phyloP scores from a whole-genome alignment of 2,888 invertebrate species.

The Drosophila paracracens region DNA sequence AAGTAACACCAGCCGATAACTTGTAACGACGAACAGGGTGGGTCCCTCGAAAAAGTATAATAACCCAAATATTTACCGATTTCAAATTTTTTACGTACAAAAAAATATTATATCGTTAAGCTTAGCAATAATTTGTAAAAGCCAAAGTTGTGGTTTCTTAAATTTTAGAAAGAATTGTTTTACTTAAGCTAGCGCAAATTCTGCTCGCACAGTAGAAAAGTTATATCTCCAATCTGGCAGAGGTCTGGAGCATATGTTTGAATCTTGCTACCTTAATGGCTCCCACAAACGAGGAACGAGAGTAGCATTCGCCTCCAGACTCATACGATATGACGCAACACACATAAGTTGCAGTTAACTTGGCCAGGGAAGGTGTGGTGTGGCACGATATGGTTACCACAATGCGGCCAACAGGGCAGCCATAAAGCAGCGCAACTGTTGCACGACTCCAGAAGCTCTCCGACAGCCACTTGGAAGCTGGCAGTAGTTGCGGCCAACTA shows the following conservation, averaged over 20 bases:
- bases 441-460: slow-evolving; percentile 48
- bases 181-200: background rate
- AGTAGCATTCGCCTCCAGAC: slow-evolving; percentile 6
- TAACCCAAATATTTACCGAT: background rate
- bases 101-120: background rate
- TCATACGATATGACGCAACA: slow-evolving; percentile 11
- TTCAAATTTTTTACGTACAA: background rate
- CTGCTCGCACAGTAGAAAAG: background rate
- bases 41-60: too few relatives aligned
- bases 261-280: slow-evolving; percentile 32
- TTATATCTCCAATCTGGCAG: background rate
- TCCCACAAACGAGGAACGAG: background rate
- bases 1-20: too few relatives aligned
- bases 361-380: slow-evolving; percentile 12
- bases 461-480: slow-evolving; percentile 51
- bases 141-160: background rate
- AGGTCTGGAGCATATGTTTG: slow-evolving; percentile 1
- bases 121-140: background rate
- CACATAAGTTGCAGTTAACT: slow-evolving; percentile 59
- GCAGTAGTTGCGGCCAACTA: slow-evolving; percentile 60
- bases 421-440: slow-evolving; percentile 78
- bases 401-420: slow-evolving; percentile 49
- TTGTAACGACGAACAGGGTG: too few relatives aligned
- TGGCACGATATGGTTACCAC: slow-evolving; percentile 36
- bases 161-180: background rate